Percentiles rank a stretch among this genome's conserved stretches.
phyloP scores from a whole-genome alignment of 1,140 invertebrate species.

The Chrysomallon squamiferum region DNA sequence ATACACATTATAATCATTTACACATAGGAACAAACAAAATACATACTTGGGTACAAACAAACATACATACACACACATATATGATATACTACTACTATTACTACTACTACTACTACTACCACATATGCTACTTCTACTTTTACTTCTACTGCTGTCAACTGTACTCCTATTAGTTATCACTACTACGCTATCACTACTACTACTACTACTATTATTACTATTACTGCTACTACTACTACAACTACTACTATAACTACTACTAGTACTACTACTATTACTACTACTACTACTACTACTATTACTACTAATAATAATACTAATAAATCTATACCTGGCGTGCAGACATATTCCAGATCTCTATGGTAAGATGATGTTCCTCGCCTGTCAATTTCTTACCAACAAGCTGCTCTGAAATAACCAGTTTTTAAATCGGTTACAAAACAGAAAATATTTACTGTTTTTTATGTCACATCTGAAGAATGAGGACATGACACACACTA shows the following conservation, averaged over 20 bases:
- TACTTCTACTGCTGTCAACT: no score
- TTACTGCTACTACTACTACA: no score
- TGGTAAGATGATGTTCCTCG: slow-evolving; percentile 14
- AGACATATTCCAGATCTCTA: slow-evolving; percentile 25
- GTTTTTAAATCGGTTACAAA: no score
- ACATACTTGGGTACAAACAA: no score
- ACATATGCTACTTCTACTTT: no score
- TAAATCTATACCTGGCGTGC: slow-evolving; percentile 13
- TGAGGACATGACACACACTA: background rate
- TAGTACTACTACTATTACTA: background rate
- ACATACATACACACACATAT: no score
- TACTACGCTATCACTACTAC: no score
- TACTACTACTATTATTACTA: background rate
- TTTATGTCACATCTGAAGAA: background rate
- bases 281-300: background rate
- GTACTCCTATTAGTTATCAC: no score
- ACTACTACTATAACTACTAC: background rate
- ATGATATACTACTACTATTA: no score
- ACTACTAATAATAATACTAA: background rate
- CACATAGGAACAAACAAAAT: no score
- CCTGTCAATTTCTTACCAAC: slow-evolving; percentile 9
- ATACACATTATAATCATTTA: no score
- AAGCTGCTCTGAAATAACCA: slow-evolving; percentile 2
- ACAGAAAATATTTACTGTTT: background rate
- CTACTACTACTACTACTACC: no score